Evolutionary conservation across 2,888 invertebrate genomes (phyloP).

Genomic region (Spialia ferax): DNA sequence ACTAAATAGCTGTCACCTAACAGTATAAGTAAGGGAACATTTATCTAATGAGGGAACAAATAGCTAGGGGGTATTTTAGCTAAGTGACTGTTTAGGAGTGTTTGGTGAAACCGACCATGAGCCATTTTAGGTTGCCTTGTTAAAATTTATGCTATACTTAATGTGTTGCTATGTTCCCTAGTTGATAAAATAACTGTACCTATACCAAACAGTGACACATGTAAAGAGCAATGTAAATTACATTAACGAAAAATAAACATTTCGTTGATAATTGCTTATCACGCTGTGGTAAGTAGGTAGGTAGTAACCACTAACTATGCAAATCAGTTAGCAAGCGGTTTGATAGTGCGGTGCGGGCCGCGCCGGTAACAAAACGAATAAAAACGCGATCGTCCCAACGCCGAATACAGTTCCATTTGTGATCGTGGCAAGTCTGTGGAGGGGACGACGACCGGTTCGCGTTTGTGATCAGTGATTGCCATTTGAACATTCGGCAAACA

Average conservation of each 20-base stretch:
- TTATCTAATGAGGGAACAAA: too few relatives aligned
- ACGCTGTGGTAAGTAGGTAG: constrained; percentile 16
- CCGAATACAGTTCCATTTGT: constrained; percentile 26
- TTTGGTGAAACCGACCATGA: too few relatives aligned
- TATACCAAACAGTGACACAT: neutral
- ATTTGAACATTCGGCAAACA: constrained; percentile 21
- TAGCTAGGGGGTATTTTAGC: too few relatives aligned
- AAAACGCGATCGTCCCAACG: constrained; percentile 16
- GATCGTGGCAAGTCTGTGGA: constrained; percentile 25
- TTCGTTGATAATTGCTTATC: constrained; percentile 34
- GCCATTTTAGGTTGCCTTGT: too few relatives aligned
- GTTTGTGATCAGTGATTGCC: constrained; percentile 27
- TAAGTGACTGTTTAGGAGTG: too few relatives aligned
- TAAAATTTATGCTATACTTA: too few relatives aligned
- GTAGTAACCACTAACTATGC: constrained; percentile 16
- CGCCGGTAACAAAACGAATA: constrained; percentile 8
- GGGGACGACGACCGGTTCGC: constrained; percentile 37
- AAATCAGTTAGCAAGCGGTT: constrained; percentile 31
- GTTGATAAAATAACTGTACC: neutral
- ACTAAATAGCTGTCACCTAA: too few relatives aligned
- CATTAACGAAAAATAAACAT: constrained; percentile 18
- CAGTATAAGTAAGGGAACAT: too few relatives aligned
- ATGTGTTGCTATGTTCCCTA: too few relatives aligned
- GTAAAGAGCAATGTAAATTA: constrained; percentile 1
- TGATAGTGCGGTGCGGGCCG: constrained; percentile 17